These are phyloP conservation scores for Monodelphis domestica DNA, from an alignment of 2,797 vertebrate genomes.

Conservation along the genomic window DNA sequence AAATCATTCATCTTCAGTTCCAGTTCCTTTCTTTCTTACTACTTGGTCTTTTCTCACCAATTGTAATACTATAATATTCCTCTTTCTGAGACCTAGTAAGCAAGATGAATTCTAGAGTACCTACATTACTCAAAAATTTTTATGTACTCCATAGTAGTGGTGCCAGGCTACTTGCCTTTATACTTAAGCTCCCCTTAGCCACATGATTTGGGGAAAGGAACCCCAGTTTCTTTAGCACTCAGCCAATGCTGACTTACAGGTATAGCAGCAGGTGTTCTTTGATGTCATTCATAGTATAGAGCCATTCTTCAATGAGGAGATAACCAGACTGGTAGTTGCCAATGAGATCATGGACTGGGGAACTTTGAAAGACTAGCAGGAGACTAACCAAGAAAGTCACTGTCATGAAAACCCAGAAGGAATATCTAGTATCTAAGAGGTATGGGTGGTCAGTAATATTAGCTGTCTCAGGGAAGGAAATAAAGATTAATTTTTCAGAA, in stretches of 20 bases:
- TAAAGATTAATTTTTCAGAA: background rate
- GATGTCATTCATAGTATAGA: background rate
- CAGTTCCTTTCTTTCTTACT: background rate
- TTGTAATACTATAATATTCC: background rate
- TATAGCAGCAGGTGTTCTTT: background rate
- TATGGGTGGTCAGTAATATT: background rate
- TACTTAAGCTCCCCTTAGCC: background rate
- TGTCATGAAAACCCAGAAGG: background rate
- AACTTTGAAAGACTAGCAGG: background rate
- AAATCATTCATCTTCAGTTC: background rate
- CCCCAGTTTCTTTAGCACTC: background rate
- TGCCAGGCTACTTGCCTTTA: background rate
- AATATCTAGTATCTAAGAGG: background rate
- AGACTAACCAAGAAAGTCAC: background rate
- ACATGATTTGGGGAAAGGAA: background rate
- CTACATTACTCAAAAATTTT: background rate
- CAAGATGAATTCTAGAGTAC: background rate
- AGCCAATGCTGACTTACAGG: background rate
- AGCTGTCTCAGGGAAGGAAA: background rate
- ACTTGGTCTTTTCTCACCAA: background rate
- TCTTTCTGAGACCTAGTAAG: background rate
- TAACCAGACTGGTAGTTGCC: background rate
- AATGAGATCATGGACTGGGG: background rate
- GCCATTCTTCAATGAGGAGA: background rate
- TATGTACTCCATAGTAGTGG: background rate